A percentile compares a stretch with the other conserved stretches of the same genome.
These are phyloP conservation scores for Phaethornis superciliosus DNA, from an alignment of 2,113 vertebrate genomes.

Conservation along the genomic window DNA sequence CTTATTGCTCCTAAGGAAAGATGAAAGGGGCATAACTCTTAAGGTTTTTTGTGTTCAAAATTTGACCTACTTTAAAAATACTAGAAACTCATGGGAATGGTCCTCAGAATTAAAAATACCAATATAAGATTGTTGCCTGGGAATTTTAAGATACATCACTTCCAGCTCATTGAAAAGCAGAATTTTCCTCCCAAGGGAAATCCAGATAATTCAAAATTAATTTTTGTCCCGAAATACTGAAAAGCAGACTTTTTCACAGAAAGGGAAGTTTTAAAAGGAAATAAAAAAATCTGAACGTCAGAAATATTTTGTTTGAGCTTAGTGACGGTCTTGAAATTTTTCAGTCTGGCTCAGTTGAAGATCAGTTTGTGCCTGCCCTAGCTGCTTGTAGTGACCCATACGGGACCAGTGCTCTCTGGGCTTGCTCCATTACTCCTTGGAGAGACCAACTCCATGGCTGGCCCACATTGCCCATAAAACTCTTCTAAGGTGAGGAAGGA, in stretches of 20 bases:
- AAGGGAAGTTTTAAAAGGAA: not conserved
- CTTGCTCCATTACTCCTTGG: not conserved
- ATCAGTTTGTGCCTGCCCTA: not conserved
- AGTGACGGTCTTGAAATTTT: not conserved
- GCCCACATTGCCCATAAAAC: not conserved
- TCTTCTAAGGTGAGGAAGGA: fast-evolving
- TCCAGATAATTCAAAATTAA: slow-evolving; percentile 65
- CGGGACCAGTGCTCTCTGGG: not conserved
- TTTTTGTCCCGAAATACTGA: slow-evolving; percentile 62
- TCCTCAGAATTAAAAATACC: slow-evolving; percentile 69
- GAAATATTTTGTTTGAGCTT: slow-evolving; percentile 6
- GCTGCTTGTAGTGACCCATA: not conserved
- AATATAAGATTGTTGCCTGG: slow-evolving; percentile 69
- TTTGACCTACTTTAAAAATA: slow-evolving; percentile 71
- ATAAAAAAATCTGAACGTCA: not conserved
- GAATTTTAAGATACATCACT: slow-evolving; percentile 66
- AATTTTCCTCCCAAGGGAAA: slow-evolving; percentile 61
- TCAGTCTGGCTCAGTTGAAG: not conserved
- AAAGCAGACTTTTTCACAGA: slow-evolving; percentile 22
- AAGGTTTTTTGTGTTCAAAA: slow-evolving; percentile 64
- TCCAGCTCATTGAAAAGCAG: slow-evolving; percentile 59
- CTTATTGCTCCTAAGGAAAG: slow-evolving; percentile 62
- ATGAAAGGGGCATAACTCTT: slow-evolving; percentile 70
- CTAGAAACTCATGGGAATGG: slow-evolving; percentile 59
- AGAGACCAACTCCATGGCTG: not conserved